These are phyloP conservation scores for Flexamia atlantica DNA, from an alignment of 2,888 invertebrate species.

Conservation along the genomic window DNA sequence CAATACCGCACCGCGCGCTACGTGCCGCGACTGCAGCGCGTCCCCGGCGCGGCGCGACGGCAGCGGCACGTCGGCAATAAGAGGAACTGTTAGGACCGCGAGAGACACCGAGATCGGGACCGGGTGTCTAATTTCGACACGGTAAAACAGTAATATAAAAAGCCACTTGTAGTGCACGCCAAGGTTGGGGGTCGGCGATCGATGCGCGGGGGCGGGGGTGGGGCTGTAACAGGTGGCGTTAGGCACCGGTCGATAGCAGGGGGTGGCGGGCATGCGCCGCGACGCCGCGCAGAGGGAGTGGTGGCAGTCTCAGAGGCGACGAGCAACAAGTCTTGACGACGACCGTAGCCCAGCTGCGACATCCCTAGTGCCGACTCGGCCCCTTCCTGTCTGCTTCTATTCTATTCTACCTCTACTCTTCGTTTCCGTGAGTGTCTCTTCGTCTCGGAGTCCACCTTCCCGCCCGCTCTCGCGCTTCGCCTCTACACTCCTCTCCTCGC, in stretches of 20 bases:
- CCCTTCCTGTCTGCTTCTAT: slow-evolving; percentile 59
- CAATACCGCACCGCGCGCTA: background rate
- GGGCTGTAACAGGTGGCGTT: slow-evolving; percentile 65
- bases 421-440: slow-evolving; percentile 45
- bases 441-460: background rate
- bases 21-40: too few relatives aligned
- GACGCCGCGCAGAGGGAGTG: slow-evolving; percentile 51
- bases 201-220: slow-evolving; percentile 16
- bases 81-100: background rate
- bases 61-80: background rate
- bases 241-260: slow-evolving; percentile 62
- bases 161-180: slow-evolving; percentile 60
- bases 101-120: background rate
- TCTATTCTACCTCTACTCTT: slow-evolving; percentile 56
- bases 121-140: slow-evolving; percentile 27
- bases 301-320: slow-evolving; percentile 53
- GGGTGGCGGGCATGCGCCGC: slow-evolving; percentile 52
- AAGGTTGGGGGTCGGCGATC: slow-evolving; percentile 57
- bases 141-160: slow-evolving; percentile 55
- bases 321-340: slow-evolving; percentile 62
- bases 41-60: background rate
- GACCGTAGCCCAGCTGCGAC: slow-evolving; percentile 38
- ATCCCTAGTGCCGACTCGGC: slow-evolving; percentile 56
- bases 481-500: background rate
- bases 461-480: background rate